A percentile compares a stretch with the other conserved stretches of the same genome.
These are phyloP conservation scores for Nineta flava DNA, from an alignment of 2,888 invertebrate species.

Conservation along the genomic window DNA sequence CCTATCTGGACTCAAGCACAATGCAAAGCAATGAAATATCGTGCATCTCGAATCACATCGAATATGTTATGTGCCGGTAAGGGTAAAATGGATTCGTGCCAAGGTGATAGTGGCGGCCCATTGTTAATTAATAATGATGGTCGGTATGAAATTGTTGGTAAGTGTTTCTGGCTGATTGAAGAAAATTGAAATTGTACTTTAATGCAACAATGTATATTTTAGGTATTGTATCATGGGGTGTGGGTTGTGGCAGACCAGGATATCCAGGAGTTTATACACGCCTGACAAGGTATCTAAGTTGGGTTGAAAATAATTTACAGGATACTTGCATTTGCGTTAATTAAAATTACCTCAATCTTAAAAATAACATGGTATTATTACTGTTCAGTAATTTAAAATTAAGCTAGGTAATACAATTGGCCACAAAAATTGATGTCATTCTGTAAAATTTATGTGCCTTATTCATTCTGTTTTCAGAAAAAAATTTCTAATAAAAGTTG, in stretches of 20 bases:
- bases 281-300: slow-evolving; percentile 51
- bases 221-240: slow-evolving; percentile 79
- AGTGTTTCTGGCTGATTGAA: slow-evolving; percentile 17
- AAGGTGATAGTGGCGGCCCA: slow-evolving; percentile 80
- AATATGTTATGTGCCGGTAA: slow-evolving; percentile 79
- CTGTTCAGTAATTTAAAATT: too few species aligned
- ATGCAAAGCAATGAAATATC: slow-evolving; percentile 70
- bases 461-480: too few species aligned
- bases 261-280: slow-evolving; percentile 63
- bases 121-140: slow-evolving; percentile 58
- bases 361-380: too few species aligned
- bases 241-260: slow-evolving; percentile 57
- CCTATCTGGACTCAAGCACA: slow-evolving; percentile 65
- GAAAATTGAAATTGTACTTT: background rate
- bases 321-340: slow-evolving; percentile 54
- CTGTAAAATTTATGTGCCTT: too few species aligned
- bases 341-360: background rate
- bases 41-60: slow-evolving; percentile 62
- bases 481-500: too few species aligned
- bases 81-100: slow-evolving; percentile 70
- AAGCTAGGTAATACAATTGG: too few species aligned
- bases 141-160: slow-evolving; percentile 66
- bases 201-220: slow-evolving; percentile 17
- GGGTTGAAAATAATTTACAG: slow-evolving; percentile 59
- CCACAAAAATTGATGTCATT: too few species aligned